Evolutionary conservation across 2,113 vertebrate species (phyloP).

Genomic region (Willisornis vidua): DNA sequence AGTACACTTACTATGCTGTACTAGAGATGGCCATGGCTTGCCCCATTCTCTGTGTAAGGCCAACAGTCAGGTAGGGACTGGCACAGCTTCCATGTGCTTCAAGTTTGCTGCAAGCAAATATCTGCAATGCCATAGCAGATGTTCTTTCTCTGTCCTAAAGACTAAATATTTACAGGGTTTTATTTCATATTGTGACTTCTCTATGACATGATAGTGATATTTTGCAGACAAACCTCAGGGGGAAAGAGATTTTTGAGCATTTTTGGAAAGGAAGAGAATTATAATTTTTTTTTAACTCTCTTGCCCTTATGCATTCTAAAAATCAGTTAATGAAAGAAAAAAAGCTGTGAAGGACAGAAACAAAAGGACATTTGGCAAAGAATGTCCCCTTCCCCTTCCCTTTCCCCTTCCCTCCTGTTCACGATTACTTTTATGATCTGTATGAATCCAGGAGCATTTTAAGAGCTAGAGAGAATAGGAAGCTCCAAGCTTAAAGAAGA

Average conservation of each 20-base stretch:
- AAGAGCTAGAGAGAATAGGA: not conserved
- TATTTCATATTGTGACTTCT: not conserved
- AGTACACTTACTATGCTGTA: not conserved
- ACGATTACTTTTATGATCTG: not conserved
- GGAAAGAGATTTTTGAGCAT: not conserved
- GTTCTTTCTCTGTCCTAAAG: not conserved
- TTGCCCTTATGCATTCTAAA: not conserved
- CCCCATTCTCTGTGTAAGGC: not conserved
- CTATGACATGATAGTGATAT: not conserved
- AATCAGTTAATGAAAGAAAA: not conserved
- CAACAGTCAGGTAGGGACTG: not conserved
- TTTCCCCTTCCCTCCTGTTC: not conserved
- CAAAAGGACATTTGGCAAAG: not conserved
- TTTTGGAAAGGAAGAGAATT: not conserved
- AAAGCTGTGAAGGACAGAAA: not conserved
- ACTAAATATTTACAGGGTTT: not conserved
- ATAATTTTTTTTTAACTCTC: not conserved
- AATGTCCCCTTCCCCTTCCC: not conserved
- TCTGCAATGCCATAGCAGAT: not conserved
- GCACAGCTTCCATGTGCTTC: not conserved
- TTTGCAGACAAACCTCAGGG: not conserved
- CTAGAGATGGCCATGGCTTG: not conserved
- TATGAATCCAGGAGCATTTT: not conserved
- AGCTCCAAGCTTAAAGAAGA: not conserved
- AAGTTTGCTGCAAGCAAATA: not conserved